Conservation (phyloP, 2,113 vertebrate species). For the Pithys albifrons region DNA sequence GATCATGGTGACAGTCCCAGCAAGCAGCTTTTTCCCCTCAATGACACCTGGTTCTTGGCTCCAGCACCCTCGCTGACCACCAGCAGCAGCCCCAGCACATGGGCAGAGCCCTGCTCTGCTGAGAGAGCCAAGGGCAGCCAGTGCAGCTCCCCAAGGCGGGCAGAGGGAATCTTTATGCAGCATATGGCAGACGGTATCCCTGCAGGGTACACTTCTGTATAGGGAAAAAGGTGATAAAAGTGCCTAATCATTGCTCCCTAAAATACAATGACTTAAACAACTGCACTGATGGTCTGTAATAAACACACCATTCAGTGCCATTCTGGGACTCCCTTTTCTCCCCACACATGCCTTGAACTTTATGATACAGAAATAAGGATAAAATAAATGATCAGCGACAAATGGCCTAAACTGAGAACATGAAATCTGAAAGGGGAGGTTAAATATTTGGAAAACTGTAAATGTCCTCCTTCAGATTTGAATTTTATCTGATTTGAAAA, state of each 20-base stretch:
- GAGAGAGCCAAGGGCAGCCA: not conserved
- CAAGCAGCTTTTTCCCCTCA: not conserved
- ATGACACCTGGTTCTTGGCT: not conserved
- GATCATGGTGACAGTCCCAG: rapidly evolving
- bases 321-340: constrained; percentile 28
- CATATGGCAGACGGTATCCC: constrained; percentile 1
- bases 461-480: constrained; percentile 10
- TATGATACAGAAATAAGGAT: constrained; percentile 68
- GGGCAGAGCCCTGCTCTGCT: not conserved
- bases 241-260: constrained; percentile 42
- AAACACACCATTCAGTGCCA: constrained; percentile 35
- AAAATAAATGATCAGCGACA: constrained; percentile 64
- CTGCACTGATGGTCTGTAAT: constrained; percentile 38
- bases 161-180: not conserved
- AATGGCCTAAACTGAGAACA: constrained; percentile 41
- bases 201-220: not conserved
- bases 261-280: constrained; percentile 54
- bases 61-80: not conserved
- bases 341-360: constrained; percentile 50
- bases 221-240: constrained; percentile 46
- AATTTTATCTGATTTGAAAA: constrained; percentile 38
- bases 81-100: rapidly evolving
- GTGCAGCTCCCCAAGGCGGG: not conserved
- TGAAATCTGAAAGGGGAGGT: constrained; percentile 28
- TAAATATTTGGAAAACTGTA: constrained; percentile 48